Base-by-base conservation (phyloP, 2,113 vertebrate species). In the Urocolius indicus region DNA sequence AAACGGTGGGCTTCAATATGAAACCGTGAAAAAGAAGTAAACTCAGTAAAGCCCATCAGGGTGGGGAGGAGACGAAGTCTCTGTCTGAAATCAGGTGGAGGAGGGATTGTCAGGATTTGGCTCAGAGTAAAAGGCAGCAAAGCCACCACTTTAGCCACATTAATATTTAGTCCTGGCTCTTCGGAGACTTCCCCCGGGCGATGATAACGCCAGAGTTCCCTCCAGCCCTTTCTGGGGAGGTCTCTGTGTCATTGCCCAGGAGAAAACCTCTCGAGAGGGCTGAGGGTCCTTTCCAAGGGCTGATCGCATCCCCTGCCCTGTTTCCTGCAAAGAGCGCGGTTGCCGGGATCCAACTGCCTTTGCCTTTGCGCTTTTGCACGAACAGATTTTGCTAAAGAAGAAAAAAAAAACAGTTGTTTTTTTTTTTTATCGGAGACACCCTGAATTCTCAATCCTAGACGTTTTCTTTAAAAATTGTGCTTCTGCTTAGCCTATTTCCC, bases 61-160 rank as follows among this genome's bases (percentile, higher is more conserved):
- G 10, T 16, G 24, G 22, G 55, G 29, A 68, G 16, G 15, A 18
- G 43, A 77, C 1, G 7, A 19, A 41, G 15, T 7, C n/a, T 16
- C 8, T 0, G 4, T 13, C 16, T 43, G 43, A n/a, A 77, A 67
- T 46, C 13, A 16, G 38, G 12, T 17, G 2, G 12, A 74, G 86
- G n/a, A 74, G 38, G 0, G 4, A 38, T 45, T 43, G 12, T 30
- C 67, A 49, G 74, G 79, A 54, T 91, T 79, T 62, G 67, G 21
- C 23, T 32, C 1, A 5, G 65, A 61, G 27, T 17, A 29, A 59
- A 57, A 67, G 2, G 6, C 11, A 57, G 32, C 4, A 32, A 76
- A 88, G 5, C 3, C 24, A 26, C 13, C 30, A 2, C 5, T 5
- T 6, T 38, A 4, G 26, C 13, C 7, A 0, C 11, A 5, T 34